These are phyloP conservation scores for Acipenser oxyrinchus DNA, from an alignment of 2,797 vertebrate genomes.

Conservation along the genomic window DNA sequence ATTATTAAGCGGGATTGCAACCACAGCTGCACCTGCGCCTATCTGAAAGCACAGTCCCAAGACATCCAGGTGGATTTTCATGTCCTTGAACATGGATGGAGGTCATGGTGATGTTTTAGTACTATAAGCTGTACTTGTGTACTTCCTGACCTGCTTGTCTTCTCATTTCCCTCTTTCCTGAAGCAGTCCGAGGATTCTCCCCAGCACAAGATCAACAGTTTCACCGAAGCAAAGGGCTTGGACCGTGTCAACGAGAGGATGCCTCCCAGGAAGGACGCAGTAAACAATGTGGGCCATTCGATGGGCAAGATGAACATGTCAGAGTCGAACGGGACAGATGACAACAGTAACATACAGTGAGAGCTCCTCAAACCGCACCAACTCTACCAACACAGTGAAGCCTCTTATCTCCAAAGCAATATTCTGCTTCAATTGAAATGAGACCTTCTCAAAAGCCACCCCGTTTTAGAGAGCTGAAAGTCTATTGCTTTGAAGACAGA, in stretches of 20 bases:
- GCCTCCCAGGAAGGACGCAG: slow-evolving; percentile 66
- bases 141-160: not conserved
- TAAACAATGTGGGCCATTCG: slow-evolving; percentile 68
- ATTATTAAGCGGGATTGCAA: no score
- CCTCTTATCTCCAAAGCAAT: slow-evolving; percentile 46
- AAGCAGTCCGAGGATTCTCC: slow-evolving; percentile 71
- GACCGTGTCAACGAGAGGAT: slow-evolving; percentile 76
- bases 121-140: no score
- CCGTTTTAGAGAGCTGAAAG: slow-evolving; percentile 42
- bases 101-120: no score
- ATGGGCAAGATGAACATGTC: slow-evolving; percentile 76
- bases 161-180: slow-evolving; percentile 20
- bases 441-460: slow-evolving; percentile 23
- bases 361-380: slow-evolving; percentile 34
- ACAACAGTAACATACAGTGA: slow-evolving; percentile 76
- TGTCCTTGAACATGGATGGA: no score
- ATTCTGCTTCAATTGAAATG: slow-evolving; percentile 30
- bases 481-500: slow-evolving; percentile 45
- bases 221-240: slow-evolving; percentile 68
- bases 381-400: slow-evolving; percentile 61
- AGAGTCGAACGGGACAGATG: slow-evolving; percentile 71
- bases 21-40: no score
- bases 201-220: slow-evolving; percentile 74
- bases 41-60: no score
- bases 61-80: no score